Evolutionary conservation across 1,140 invertebrate genomes (phyloP), one percentile per base, ranked within the genome.

Genomic region (Brachionus paranguensis): DNA sequence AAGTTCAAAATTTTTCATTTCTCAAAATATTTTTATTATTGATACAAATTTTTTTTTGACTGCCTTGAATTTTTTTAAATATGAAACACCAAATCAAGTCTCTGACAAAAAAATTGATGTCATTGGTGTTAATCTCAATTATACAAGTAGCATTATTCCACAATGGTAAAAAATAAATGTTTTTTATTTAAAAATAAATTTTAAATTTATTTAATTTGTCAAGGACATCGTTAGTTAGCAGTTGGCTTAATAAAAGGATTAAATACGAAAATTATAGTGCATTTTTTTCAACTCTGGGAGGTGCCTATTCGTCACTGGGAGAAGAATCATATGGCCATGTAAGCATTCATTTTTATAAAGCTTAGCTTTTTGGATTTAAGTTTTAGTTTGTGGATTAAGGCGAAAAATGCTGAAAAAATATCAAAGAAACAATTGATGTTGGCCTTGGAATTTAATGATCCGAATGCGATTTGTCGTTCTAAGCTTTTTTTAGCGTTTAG

Each of bases 221-320:
- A 37, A 81, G 78, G 78, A n/a, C 53, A 1, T 64, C 53, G 1
- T 4, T 81, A 10, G 78, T 81, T 3, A 60, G 45, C 29, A 60
- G 33, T 47, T 81, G 78, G 78, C 11, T 81, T 12, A 64, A 81
- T 27, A 83, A 83, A 27, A 53, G 37, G 20, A 14, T 83, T 4
- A 68, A 43, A 45, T 83, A 83, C 37, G 81, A 83, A 17, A 41
- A 29, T 20, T 72, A 41, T 17, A 64, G 37, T 55, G 81, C 81
- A n/a, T 83, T 47, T 43, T 68, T 83, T 53, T 83, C 81, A 50
- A 83, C 81, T 11, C 17, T 83, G n/a, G 81, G 81, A 17, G 81
- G 81, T 37, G 81, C 60, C 17, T 68, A 83, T 72, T 83, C 81
- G n/a, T 83, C 47, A 37, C 43, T 83, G n/a, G 81, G 81, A 10